Evolutionary conservation across 2,888 invertebrate genomes (phyloP).

Genomic region (Aphodius granarius): DNA sequence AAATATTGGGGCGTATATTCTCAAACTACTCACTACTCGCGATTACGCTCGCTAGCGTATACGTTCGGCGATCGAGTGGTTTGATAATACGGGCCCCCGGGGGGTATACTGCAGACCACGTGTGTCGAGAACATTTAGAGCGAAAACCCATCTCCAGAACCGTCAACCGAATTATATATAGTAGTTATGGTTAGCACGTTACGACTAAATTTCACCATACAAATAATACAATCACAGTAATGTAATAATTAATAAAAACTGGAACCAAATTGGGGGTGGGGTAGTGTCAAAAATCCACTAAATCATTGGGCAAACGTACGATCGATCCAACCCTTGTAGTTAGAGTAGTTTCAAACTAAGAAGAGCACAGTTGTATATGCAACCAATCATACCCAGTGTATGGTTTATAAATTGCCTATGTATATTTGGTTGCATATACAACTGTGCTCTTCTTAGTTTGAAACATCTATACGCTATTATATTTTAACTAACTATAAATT

Average conservation of each 20-base stretch:
- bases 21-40: too few relatives aligned
- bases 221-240: conserved; percentile 54
- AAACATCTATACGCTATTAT: conserved; percentile 23
- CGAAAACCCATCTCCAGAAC: conserved; percentile 17
- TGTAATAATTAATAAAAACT: too few relatives aligned
- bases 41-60: too few relatives aligned
- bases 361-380: too few relatives aligned
- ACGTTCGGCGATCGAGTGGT: too few relatives aligned
- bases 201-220: conserved; percentile 35
- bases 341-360: conserved; percentile 21
- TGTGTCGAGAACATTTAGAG: conserved; percentile 12
- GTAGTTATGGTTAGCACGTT: conserved; percentile 42
- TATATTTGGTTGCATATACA: too few relatives aligned
- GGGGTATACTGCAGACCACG: conserved; percentile 6
- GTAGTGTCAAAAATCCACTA: conserved; percentile 4
- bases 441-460: too few relatives aligned
- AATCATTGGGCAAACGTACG: conserved; percentile 8
- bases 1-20: too few relatives aligned
- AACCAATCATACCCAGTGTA: too few relatives aligned
- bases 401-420: too few relatives aligned
- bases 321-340: background rate
- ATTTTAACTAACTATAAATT: conserved; percentile 31
- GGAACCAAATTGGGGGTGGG: conserved; percentile 41
- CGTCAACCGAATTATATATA: conserved; percentile 39
- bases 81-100: too few relatives aligned